A percentile compares a stretch with the other conserved stretches of the same genome.
These are phyloP conservation scores for Drosophila gunungcola DNA, from an alignment of 1,140 invertebrate genomes.

Conservation along the genomic window DNA sequence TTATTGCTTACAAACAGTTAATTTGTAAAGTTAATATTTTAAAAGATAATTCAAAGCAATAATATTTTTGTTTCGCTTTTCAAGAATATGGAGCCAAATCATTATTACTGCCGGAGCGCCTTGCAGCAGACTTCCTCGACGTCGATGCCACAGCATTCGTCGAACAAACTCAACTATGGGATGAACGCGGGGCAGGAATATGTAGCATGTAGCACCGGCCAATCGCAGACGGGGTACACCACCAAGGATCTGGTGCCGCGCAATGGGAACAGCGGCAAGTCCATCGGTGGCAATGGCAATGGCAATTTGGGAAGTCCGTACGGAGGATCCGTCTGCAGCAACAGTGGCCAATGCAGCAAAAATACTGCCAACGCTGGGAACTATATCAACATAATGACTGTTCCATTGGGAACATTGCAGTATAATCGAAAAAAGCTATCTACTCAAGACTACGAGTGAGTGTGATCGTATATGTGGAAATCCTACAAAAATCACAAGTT, in stretches of 20 bases:
- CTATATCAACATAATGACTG: slow-evolving; percentile 81
- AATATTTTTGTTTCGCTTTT: not conserved
- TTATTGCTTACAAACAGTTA: too few relatives aligned
- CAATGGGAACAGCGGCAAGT: slow-evolving; percentile 54
- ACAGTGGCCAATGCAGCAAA: slow-evolving; percentile 56
- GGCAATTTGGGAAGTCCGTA: slow-evolving; percentile 46
- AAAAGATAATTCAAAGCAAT: too few relatives aligned
- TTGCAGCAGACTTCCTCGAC: slow-evolving; percentile 53
- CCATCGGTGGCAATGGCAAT: slow-evolving; percentile 39
- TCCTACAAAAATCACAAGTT: too few relatives aligned
- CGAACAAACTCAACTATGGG: slow-evolving; percentile 59
- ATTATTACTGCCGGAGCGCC: slow-evolving; percentile 74
- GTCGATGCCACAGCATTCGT: slow-evolving; percentile 52
- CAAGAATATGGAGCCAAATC: slow-evolving; percentile 74
- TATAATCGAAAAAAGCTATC: slow-evolving; percentile 81
- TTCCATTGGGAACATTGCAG: slow-evolving; percentile 76
- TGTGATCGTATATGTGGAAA: not conserved
- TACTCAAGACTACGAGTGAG: slow-evolving; percentile 83
- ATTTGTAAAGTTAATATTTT: too few relatives aligned
- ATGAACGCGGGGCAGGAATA: slow-evolving; percentile 62
- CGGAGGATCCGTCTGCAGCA: slow-evolving; percentile 49
- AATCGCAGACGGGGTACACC: slow-evolving; percentile 49
- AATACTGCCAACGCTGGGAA: slow-evolving; percentile 63
- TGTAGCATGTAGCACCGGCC: slow-evolving; percentile 47
- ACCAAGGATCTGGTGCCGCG: slow-evolving; percentile 49